A percentile compares a stretch with the other conserved stretches of the same genome.
phyloP scores from a whole-genome alignment of 2,113 vertebrate genomes.

The Crotalus viridis region DNA sequence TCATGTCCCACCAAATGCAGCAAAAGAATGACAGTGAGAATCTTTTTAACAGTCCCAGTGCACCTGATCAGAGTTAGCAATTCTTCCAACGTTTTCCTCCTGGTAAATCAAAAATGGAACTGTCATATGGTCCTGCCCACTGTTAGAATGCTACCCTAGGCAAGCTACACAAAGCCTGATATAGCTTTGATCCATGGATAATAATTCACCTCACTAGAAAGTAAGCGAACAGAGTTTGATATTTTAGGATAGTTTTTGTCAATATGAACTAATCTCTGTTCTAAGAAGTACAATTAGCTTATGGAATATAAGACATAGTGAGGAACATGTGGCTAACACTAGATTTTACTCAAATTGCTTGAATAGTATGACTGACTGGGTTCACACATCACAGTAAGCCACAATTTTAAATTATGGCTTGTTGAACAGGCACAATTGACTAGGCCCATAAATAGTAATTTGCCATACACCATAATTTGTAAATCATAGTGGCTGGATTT shows the following conservation, averaged over 20 bases:
- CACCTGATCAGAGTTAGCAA: not conserved
- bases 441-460: not conserved
- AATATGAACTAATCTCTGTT: no score
- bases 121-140: not conserved
- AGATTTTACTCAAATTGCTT: not conserved
- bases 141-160: not conserved
- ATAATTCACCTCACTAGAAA: not conserved
- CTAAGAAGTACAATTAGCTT: not conserved
- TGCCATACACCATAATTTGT: not conserved
- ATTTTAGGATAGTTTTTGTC: not conserved
- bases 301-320: not conserved
- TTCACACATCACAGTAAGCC: not conserved
- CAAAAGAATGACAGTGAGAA: not conserved
- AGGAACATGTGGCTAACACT: not conserved
- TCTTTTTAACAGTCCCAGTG: not conserved
- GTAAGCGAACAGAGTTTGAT: not conserved
- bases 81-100: not conserved
- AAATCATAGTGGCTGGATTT: not conserved
- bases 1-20: not conserved
- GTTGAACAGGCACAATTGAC: not conserved
- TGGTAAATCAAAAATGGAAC: not conserved
- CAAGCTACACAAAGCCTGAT: not conserved
- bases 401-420: not conserved
- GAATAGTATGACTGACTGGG: not conserved
- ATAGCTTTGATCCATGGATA: not conserved